Evolutionary conservation across 2,797 vertebrate species (phyloP), one percentile per base, ranked within the genome.

Genomic region (Microchirus variegatus): DNA sequence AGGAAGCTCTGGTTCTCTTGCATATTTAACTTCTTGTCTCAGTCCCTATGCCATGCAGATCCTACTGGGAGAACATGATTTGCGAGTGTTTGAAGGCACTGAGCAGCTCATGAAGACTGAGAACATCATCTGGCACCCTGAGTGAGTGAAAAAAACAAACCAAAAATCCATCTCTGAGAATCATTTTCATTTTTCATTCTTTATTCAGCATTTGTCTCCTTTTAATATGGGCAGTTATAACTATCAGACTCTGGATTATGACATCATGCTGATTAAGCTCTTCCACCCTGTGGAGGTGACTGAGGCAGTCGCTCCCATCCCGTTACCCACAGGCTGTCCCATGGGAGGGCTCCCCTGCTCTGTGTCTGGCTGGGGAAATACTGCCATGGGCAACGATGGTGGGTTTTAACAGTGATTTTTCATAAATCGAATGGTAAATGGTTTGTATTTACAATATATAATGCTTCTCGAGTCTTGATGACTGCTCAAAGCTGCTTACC

Each of bases 211-310:
- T 55, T 49, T 16, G 19, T 38, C 9, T 62, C n/a, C 14, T 55
- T 15, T 62, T 9, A 31, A 18, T 35, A 2, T 59, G 1, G 59
- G 44, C 46, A 91, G 89, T 58, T 93, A 91, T 53, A 72, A 94
- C 78, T 92, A 93, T 81, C 85, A 89, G 80, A 92, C 90, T 38
- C 70, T 93, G 73, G 90, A 93, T 81, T 90, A 75, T 2, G 89
- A 92, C 72, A 90, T 94, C 46, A 93, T 92, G 90, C 62, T 92
- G 74, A 85, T 92, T 74, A 91, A 93, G 77, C 82, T 93, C 49
- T 92, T 50, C 75, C 84, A 90, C 40, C 85, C 90, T 0, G 88
- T 86, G 57, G 79, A 72, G 72, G 58, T 90, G 65, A 91, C 83
- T 0, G 9, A 62, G 2, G 53, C 77, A 0, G 90, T 93, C 4